Evolutionary conservation across 2,113 vertebrate species (phyloP).

Genomic region (Cebus imitator): DNA sequence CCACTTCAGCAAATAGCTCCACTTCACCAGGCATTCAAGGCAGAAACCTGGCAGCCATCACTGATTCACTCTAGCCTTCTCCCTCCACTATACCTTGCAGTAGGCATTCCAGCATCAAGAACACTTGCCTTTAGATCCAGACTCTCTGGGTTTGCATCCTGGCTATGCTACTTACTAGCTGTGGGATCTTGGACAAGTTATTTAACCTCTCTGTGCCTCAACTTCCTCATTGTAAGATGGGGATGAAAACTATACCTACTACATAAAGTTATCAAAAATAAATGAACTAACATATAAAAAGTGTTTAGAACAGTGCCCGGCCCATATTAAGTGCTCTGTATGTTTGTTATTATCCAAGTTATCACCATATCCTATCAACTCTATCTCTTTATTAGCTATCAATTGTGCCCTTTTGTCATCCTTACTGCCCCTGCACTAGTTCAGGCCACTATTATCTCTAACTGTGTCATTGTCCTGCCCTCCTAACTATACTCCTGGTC

Average conservation of each 20-base stretch:
- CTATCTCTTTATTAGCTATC: not conserved
- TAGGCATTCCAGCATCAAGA: not conserved
- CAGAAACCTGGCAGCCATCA: not conserved
- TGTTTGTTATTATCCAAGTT: not conserved
- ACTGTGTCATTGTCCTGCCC: not conserved
- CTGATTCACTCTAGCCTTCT: not conserved
- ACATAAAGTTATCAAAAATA: slow-evolving; percentile 8
- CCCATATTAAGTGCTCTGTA: not conserved
- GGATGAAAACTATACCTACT: not conserved
- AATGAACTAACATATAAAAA: slow-evolving; percentile 6
- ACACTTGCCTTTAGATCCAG: not conserved
- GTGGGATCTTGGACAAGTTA: not conserved
- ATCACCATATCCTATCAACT: not conserved
- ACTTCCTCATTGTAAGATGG: not conserved
- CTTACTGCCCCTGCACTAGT: not conserved
- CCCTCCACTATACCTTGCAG: not conserved
- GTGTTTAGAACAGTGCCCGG: not conserved
- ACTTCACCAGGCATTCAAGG: not conserved
- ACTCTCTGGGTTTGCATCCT: not conserved
- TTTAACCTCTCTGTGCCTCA: not conserved
- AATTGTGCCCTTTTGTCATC: not conserved
- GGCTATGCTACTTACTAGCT: not conserved
- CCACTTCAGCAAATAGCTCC: not conserved
- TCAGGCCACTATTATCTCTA: slow-evolving; percentile 3
- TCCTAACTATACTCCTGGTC: not conserved